These are phyloP conservation scores for Dipodomys ordii DNA, from an alignment of 2,113 vertebrate genomes.

Conservation along the genomic window DNA sequence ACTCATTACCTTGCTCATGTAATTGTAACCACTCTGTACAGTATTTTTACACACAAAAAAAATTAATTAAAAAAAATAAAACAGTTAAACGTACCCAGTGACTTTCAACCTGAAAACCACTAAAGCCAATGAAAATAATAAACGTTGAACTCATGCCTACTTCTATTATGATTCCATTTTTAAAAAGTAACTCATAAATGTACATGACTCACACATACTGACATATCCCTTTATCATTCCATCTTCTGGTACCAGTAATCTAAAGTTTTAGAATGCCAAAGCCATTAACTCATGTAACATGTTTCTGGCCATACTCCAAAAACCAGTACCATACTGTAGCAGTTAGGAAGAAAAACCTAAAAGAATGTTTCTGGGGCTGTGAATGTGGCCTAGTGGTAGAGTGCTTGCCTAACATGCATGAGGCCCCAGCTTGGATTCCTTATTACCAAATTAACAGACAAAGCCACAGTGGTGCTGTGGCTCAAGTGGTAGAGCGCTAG, in stretches of 20 bases:
- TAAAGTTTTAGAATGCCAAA: constrained; percentile 49
- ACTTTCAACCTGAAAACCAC: constrained; percentile 71
- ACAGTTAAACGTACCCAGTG: constrained; percentile 43
- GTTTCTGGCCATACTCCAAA: constrained; percentile 58
- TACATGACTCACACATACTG: constrained; percentile 69
- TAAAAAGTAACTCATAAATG: constrained; percentile 65
- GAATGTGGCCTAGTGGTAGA: too few species aligned
- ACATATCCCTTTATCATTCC: constrained; percentile 66
- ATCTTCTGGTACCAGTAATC: constrained; percentile 70
- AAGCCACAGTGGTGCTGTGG: too few species aligned
- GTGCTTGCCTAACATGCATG: too few species aligned
- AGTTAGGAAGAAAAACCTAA: background rate
- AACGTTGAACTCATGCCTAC: constrained; percentile 64
- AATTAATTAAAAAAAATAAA: too few species aligned
- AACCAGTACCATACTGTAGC: background rate
- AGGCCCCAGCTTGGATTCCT: too few species aligned
- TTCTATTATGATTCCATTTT: constrained; percentile 57
- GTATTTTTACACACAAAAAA: too few species aligned
- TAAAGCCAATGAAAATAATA: constrained; percentile 63
- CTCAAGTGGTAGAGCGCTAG: too few species aligned
- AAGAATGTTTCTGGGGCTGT: too few species aligned
- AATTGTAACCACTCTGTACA: too few species aligned
- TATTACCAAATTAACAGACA: too few species aligned
- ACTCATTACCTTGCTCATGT: too few species aligned
- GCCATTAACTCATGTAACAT: constrained; percentile 38